Base-by-base conservation (phyloP, 2,113 vertebrate species). In the Ellobius talpinus region DNA sequence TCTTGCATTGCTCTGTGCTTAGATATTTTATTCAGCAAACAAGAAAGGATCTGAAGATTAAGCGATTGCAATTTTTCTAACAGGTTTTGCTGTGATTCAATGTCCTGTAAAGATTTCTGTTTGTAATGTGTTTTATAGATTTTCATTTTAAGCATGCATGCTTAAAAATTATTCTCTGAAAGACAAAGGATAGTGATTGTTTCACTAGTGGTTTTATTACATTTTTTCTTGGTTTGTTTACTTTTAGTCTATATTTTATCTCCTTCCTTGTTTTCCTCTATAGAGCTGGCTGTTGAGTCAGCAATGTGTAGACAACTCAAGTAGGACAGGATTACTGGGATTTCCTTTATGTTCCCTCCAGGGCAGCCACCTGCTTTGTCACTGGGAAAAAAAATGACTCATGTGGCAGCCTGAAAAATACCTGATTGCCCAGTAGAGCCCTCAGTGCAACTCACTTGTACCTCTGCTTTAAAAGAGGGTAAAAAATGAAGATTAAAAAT, bases 281-380 rank as follows among this genome's bases (percentile, higher is more conserved):
- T 94, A 97, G 88, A 93, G 36, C 47, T 91, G 97, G 89, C 89
- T 97, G 96, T 97, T 98, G 97, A 98, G 89, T 98, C 97, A 98
- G 98, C 87, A 87, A 66, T 94, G 77, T 84, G 87, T 95, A 98
- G 81, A 42, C 89, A 97, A 74, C 86, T 94, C 91, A 98, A 98
- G 58, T 55, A 92, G 87, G 95, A 11, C 94, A 96, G 90, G 89
- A 98, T 97, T 97, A 85, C 97, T 91, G 88, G 94, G 85, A 98
- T 98, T 97, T 93, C 82, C 97, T 97, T 97, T 92, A 93, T 95
- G 68, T 81, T 96, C 63, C 97, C 97, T 96, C 89, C 90, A 97
- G 97, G 94, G 73, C 74, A 98, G 70, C 74, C 94, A 98, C 93
- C 92, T 98, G 97, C 96, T 98, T 97, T 98, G 50, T 91, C 96